Percentiles rank a stretch among this genome's conserved stretches.
Evolutionary conservation across 1,140 invertebrate genomes (phyloP).

Genomic region (Drosophila equinoxialis): DNA sequence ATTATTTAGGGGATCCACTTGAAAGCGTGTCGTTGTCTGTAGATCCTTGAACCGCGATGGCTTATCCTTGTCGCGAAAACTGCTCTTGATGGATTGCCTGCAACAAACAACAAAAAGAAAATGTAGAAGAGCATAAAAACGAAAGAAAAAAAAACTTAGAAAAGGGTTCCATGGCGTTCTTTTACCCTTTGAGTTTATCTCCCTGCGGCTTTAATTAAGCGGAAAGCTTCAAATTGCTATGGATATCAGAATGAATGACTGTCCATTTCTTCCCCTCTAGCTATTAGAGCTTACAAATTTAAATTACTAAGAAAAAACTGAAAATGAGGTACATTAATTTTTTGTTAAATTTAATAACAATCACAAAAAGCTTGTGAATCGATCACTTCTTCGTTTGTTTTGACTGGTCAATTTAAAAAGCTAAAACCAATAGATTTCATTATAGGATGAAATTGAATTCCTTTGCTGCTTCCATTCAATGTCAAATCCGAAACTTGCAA

Average conservation of each 20-base stretch:
- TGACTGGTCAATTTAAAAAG: neutral
- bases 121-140: conserved; percentile 7
- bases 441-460: conserved; percentile 32
- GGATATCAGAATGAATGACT: no score
- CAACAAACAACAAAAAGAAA: conserved; percentile 3
- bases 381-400: neutral
- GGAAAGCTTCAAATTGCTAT: neutral
- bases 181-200: neutral
- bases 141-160: neutral
- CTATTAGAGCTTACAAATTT: no score
- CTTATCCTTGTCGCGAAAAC: conserved; percentile 86
- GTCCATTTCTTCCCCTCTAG: no score
- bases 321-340: no score
- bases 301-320: no score
- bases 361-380: neutral
- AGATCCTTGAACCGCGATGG: conserved; percentile 85
- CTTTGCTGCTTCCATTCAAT: conserved; percentile 16
- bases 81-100: conserved; percentile 84
- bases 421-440: conserved; percentile 33
- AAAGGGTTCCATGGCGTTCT: neutral
- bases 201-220: conserved; percentile 11
- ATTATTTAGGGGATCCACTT: conserved; percentile 84
- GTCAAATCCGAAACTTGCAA: conserved; percentile 30
- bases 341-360: no score
- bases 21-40: conserved; percentile 85